Evolutionary conservation across 2,797 vertebrate species (phyloP).

Genomic region (Taeniopygia guttata): DNA sequence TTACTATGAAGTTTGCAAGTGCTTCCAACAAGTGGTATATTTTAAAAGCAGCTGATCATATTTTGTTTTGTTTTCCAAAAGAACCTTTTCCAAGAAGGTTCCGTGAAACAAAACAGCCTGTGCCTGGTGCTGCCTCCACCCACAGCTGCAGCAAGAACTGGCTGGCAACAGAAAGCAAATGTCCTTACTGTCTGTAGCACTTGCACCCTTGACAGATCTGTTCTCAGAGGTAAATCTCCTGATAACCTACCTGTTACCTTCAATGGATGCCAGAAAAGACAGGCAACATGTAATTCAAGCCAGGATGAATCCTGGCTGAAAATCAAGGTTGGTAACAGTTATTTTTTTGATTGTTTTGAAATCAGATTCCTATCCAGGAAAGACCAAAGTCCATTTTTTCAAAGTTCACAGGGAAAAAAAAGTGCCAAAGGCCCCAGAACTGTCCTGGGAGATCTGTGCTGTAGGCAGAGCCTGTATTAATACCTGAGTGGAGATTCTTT

Average conservation of each 20-base stretch:
- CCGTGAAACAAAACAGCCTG: neutral
- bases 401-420: neutral
- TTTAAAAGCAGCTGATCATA: neutral
- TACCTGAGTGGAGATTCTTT: neutral
- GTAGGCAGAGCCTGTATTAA: neutral
- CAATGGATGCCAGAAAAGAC: neutral
- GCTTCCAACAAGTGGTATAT: neutral
- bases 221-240: neutral
- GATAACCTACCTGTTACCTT: neutral
- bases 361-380: neutral
- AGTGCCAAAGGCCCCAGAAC: neutral
- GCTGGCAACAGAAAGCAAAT: neutral
- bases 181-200: neutral
- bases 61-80: neutral
- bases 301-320: neutral
- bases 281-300: neutral
- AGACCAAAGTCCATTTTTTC: neutral
- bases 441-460: neutral
- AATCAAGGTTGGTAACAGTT: neutral
- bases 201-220: neutral
- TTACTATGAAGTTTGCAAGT: neutral
- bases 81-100: neutral
- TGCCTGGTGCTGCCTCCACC: neutral
- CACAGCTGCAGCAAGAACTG: neutral
- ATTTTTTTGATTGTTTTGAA: neutral